These are phyloP conservation scores for Cyclura pinguis DNA, from an alignment of 2,797 vertebrate species.

Conservation along the genomic window DNA sequence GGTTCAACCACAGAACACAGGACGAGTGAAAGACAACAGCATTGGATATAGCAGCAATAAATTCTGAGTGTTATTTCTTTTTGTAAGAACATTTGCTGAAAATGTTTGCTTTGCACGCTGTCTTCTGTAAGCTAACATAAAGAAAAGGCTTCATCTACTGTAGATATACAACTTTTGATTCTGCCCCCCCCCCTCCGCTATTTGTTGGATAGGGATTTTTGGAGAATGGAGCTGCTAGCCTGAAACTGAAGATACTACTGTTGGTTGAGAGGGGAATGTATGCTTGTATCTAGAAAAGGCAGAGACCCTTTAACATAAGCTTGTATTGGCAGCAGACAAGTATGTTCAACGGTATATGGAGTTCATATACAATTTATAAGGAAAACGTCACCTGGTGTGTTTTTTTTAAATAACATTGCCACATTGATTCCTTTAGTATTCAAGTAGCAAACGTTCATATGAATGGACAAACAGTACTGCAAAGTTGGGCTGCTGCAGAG, in stretches of 20 bases:
- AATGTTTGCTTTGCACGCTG: slow-evolving; percentile 89
- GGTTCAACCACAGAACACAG: slow-evolving; percentile 48
- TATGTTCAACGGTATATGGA: slow-evolving; percentile 48
- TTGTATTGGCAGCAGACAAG: slow-evolving; percentile 56
- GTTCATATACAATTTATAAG: slow-evolving; percentile 37
- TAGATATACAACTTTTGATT: slow-evolving; percentile 47
- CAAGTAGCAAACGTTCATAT: slow-evolving; percentile 56
- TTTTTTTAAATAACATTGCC: slow-evolving; percentile 50
- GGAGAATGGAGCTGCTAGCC: slow-evolving; percentile 56
- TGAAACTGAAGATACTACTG: slow-evolving; percentile 56
- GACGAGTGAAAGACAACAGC: slow-evolving; percentile 79
- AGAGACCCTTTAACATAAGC: slow-evolving; percentile 43
- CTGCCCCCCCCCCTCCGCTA: slow-evolving; percentile 13
- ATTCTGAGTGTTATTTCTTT: slow-evolving; percentile 86
- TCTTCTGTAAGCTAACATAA: slow-evolving; percentile 83
- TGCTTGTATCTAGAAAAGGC: slow-evolving; percentile 52
- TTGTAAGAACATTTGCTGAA: slow-evolving; percentile 86
- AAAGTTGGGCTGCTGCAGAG: slow-evolving; percentile 58
- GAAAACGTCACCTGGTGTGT: slow-evolving; percentile 13
- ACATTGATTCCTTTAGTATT: slow-evolving; percentile 51
- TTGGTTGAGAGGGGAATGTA: slow-evolving; percentile 45
- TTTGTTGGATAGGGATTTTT: slow-evolving; percentile 41
- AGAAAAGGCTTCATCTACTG: slow-evolving; percentile 66
- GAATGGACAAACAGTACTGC: slow-evolving; percentile 47
- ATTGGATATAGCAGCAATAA: slow-evolving; percentile 90